Conservation (phyloP, 2,888 invertebrate species). For the Polyploca ridens region DNA sequence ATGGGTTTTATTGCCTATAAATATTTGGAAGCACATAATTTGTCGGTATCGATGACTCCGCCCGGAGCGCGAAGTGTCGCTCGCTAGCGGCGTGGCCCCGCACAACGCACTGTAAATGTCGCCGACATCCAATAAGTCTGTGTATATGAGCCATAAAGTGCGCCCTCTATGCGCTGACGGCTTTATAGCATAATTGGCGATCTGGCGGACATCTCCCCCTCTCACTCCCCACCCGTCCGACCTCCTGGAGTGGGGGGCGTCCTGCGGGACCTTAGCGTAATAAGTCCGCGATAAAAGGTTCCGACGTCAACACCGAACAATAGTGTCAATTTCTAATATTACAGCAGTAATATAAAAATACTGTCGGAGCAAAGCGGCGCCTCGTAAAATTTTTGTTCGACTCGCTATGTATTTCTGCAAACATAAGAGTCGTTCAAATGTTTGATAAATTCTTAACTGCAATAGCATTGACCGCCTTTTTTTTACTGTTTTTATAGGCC, state of each 20-base stretch:
- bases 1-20: neutral
- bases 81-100: neutral
- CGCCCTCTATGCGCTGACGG: slow-evolving; percentile 2
- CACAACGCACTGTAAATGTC: neutral
- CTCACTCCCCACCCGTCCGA: neutral
- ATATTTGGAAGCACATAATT: neutral
- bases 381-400: neutral
- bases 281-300: neutral
- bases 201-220: slow-evolving; percentile 8
- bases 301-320: slow-evolving; percentile 1
- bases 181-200: slow-evolving; percentile 16
- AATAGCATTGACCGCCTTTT: no score
- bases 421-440: neutral
- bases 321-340: neutral
- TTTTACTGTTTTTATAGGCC: no score
- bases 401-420: neutral
- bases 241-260: neutral
- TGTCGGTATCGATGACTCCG: neutral
- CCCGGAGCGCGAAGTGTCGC: no score
- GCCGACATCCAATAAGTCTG: slow-evolving; percentile 1
- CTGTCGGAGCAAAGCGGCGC: neutral
- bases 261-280: slow-evolving; percentile 1
- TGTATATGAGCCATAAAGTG: slow-evolving; percentile 4
- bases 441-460: no score
- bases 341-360: neutral